Conservation (phyloP, 2,888 invertebrate species). For the Gari tellinella region DNA sequence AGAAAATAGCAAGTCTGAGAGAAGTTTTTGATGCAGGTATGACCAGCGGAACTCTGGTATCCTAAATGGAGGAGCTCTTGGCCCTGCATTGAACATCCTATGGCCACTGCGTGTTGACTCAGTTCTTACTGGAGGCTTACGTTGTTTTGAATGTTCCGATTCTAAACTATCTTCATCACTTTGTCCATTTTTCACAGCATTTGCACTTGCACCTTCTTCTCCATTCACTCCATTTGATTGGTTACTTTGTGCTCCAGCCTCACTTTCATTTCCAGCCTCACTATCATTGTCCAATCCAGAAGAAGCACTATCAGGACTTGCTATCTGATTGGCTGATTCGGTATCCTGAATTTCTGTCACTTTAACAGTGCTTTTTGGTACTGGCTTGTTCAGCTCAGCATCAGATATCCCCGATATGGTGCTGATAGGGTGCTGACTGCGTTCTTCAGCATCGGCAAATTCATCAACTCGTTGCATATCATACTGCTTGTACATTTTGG, state of each 20-base stretch:
- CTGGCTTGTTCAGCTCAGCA: conserved; percentile 58
- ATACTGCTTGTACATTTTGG: conserved; percentile 93
- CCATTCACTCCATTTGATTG: conserved; percentile 20
- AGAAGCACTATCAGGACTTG: conserved; percentile 3
- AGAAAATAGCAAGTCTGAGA: conserved; percentile 98
- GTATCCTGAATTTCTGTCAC: conserved; percentile 12
- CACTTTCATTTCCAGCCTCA: conserved; percentile 7
- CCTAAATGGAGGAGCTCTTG: conserved; percentile 89
- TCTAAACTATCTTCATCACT: conserved; percentile 14
- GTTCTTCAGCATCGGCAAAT: conserved; percentile 96
- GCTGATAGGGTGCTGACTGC: conserved; percentile 96
- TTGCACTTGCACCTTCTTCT: conserved; percentile 3
- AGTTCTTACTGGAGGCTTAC: conserved; percentile 59
- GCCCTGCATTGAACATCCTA: conserved; percentile 83
- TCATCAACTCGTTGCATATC: conserved; percentile 97
- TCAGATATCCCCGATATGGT: conserved; percentile 92
- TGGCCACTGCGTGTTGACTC: conserved; percentile 67
- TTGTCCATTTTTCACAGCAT: conserved; percentile 23
- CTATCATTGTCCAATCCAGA: neutral
- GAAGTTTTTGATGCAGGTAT: conserved; percentile 97
- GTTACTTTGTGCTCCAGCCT: neutral
- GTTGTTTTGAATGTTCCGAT: conserved; percentile 38
- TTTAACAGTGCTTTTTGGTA: conserved; percentile 76
- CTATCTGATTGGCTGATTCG: neutral
- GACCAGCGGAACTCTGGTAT: conserved; percentile 99